phyloP scores from a whole-genome alignment of 2,797 vertebrate species.

The Typhlichthys eigenmanni region DNA sequence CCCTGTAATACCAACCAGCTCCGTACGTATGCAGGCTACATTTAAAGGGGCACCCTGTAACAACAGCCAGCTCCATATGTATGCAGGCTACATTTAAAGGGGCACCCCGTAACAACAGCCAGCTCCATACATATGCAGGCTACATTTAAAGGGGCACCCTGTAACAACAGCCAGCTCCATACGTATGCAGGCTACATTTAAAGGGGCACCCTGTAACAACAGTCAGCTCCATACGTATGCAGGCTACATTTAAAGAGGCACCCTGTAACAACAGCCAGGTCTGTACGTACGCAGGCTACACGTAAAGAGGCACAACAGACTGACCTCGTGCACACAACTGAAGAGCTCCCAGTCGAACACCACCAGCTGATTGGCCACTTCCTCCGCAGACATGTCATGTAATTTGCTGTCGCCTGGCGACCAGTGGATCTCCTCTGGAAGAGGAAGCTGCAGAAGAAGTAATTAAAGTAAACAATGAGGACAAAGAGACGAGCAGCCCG shows the following conservation, averaged over 20 bases:
- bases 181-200: too few species aligned
- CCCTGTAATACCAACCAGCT: too few species aligned
- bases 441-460: slow-evolving; percentile 78
- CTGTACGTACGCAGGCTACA: background rate
- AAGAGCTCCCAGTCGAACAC: slow-evolving; percentile 97
- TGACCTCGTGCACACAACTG: slow-evolving; percentile 93
- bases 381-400: slow-evolving; percentile 91
- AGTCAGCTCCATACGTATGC: too few species aligned
- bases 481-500: background rate
- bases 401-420: slow-evolving; percentile 92
- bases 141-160: too few species aligned
- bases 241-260: too few species aligned
- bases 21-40: too few species aligned
- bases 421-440: slow-evolving; percentile 93
- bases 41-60: too few species aligned
- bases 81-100: background rate
- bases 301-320: slow-evolving; percentile 8
- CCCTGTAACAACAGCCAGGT: too few species aligned
- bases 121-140: too few species aligned
- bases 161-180: too few species aligned
- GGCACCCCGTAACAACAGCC: background rate
- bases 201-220: too few species aligned
- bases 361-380: slow-evolving; percentile 91
- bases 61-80: too few species aligned
- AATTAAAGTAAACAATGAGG: background rate